These are phyloP conservation scores for Pseudoatta argentina DNA, from an alignment of 1,140 invertebrate species.

Conservation along the genomic window DNA sequence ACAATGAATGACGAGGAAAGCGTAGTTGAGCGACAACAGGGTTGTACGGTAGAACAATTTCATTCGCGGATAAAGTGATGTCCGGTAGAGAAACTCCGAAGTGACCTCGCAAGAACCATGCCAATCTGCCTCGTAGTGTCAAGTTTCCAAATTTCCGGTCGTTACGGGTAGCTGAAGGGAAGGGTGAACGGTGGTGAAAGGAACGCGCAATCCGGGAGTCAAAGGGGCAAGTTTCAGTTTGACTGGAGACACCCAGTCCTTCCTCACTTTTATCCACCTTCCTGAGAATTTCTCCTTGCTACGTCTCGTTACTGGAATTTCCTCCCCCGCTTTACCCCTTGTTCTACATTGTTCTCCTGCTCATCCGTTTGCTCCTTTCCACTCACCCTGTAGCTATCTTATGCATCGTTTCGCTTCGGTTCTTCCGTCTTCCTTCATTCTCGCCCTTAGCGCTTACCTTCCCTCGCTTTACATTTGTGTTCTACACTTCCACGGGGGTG, in stretches of 20 bases:
- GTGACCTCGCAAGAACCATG: conserved; percentile 67
- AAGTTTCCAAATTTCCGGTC: conserved; percentile 77
- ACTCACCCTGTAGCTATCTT: conserved; percentile 27
- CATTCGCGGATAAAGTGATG: conserved; percentile 61
- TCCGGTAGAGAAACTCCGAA: conserved; percentile 67
- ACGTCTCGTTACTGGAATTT: conserved; percentile 40
- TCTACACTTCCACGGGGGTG: conserved; percentile 65
- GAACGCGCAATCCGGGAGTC: conserved; percentile 50
- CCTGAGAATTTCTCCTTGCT: conserved; percentile 41
- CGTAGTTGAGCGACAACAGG: conserved; percentile 51
- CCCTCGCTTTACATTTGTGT: conserved; percentile 29
- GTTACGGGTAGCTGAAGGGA: conserved; percentile 57
- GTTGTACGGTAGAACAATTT: conserved; percentile 66
- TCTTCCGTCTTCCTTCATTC: conserved; percentile 11
- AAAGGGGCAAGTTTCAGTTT: conserved; percentile 76
- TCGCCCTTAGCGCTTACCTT: conserved; percentile 40
- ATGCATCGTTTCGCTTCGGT: conserved; percentile 49
- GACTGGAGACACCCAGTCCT: conserved; percentile 62
- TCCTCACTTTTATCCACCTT: conserved; percentile 65
- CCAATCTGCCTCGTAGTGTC: conserved; percentile 69
- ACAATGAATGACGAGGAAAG: conserved; percentile 24
- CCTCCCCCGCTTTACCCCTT: background rate
- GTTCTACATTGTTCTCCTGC: background rate
- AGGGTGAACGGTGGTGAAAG: conserved; percentile 48
- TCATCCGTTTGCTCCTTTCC: conserved; percentile 9